Conservation (phyloP, 2,797 vertebrate genomes). For the Rhadinocentrus ornatus region DNA sequence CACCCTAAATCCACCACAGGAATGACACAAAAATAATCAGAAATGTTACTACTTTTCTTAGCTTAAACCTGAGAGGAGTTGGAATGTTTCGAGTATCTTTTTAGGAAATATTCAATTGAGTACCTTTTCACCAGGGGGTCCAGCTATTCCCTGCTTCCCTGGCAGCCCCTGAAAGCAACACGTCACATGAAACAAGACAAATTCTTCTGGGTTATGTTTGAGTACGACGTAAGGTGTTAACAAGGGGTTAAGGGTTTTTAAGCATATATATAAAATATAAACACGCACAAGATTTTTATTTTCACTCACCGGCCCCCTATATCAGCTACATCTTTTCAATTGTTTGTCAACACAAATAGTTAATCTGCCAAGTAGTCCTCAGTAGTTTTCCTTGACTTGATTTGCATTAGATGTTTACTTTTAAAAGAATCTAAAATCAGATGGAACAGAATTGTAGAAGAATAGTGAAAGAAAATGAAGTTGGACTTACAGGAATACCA, state of each 20-base stretch:
- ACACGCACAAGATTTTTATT: too few species aligned
- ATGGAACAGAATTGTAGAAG: background rate
- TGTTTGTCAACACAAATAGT: too few species aligned
- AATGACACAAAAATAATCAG: background rate
- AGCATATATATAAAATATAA: too few species aligned
- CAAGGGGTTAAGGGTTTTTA: background rate
- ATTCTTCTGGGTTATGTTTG: conserved; percentile 1
- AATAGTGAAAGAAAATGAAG: background rate
- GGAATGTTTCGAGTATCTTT: conserved; percentile 8
- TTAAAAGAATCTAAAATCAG: background rate
- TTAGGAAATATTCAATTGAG: conserved; percentile 27
- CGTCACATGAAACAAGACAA: conserved; percentile 8
- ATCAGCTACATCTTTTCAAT: too few species aligned
- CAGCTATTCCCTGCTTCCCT: conserved; percentile 79
- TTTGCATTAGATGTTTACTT: background rate
- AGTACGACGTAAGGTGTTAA: background rate
- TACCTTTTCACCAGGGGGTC: conserved; percentile 81
- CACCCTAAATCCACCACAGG: conserved; percentile 72
- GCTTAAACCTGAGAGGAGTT: conserved; percentile 8
- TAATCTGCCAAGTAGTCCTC: conserved; percentile 2
- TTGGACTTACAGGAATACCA: conserved; percentile 84
- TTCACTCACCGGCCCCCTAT: too few species aligned
- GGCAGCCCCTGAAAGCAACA: conserved; percentile 79
- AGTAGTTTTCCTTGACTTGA: background rate
- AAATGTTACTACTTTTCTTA: background rate